Evolutionary conservation across 2,797 vertebrate genomes (phyloP), one percentile per base, ranked within the genome.

Genomic region (Enteromius radiatus): DNA sequence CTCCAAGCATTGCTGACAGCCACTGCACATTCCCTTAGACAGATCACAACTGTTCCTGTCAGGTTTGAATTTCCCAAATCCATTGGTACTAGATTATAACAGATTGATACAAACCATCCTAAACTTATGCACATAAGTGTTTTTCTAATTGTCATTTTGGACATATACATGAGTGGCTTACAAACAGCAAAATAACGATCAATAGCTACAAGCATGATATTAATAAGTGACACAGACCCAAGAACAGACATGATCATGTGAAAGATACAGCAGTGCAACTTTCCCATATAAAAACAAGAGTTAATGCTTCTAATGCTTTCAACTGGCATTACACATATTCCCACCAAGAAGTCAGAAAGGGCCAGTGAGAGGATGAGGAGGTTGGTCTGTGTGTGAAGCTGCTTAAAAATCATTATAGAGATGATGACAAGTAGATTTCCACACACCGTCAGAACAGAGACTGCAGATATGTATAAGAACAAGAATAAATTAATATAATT

Each of bases 361-460:
- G 82, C 85, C 56, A 86, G 15, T 2, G 82, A 86, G 17, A 86
- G 38, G n/a, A 77, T 64, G n/a, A 86, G 10, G 7, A 86, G 43
- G 38, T 86, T 86, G 23, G 81, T 56, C 0, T 65, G 54, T 3
- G 65, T 77, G 26, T 45, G 75, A 14, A 85, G 64, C 11, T 80
- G 54, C 28, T 80, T 85, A 54, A 71, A 82, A 67, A 54, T 10
- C 1, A 10, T 31, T 43, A 85, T 78, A 23, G 80, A 64, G 4
- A 82, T 19, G 17, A 85, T 85, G n/a, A 83, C 76, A 31, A 79
- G 8, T 28, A 69, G 61, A 45, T 85, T 85, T 82, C 75, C 75
- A 78, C 26, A 65, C 19, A 82, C 68, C 0, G 61, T 79, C 52
- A 83, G 17, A 63, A 85, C 41, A 75, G 59, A 74, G n/a, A 82